Percentiles rank a stretch among this genome's conserved stretches.
phyloP scores from a whole-genome alignment of 2,113 vertebrate genomes.

The Python bivittatus region DNA sequence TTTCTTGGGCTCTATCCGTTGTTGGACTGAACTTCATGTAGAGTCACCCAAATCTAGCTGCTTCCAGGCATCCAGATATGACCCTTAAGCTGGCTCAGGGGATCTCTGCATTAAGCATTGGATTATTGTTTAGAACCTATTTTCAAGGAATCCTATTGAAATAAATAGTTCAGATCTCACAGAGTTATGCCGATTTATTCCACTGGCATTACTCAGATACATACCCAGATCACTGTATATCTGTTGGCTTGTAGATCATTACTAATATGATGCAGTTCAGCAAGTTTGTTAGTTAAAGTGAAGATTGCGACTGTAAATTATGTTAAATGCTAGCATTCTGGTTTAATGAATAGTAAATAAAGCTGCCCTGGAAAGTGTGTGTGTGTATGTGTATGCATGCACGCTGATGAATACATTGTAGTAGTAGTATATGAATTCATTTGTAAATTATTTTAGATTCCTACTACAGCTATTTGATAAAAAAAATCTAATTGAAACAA shows the following conservation, averaged over 20 bases:
- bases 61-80: not conserved
- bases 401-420: not conserved
- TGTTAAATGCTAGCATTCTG: not conserved
- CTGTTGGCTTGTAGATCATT: not conserved
- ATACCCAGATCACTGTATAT: not conserved
- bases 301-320: not conserved
- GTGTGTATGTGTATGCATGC: not conserved
- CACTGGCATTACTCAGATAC: not conserved
- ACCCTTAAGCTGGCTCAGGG: not conserved
- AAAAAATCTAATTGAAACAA: slow-evolving; percentile 24
- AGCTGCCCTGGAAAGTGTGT: not conserved
- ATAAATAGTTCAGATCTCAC: not conserved
- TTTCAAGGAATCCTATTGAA: not conserved
- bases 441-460: not conserved
- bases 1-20: no score
- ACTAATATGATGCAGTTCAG: not conserved
- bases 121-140: not conserved
- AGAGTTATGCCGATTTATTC: not conserved
- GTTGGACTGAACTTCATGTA: not conserved
- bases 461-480: slow-evolving; percentile 33
- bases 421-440: not conserved
- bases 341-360: not conserved
- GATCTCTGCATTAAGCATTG: not conserved
- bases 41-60: not conserved
- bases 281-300: not conserved